Base-by-base conservation (phyloP, 2,888 invertebrate genomes). In the Papilio gigon region DNA sequence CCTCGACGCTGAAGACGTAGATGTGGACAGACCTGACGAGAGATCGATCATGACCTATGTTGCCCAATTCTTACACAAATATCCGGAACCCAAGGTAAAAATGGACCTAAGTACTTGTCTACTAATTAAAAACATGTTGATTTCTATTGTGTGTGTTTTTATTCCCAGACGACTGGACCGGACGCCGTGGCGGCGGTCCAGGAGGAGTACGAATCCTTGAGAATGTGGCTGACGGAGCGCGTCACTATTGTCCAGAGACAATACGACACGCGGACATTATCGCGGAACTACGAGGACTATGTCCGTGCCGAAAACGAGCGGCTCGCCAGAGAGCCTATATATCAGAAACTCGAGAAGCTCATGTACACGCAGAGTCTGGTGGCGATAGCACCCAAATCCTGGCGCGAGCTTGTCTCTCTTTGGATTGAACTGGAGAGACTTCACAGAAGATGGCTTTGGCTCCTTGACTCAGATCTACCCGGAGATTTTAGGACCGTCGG, bases 21-120 rank as follows among this genome's bases (percentile, higher is more conserved):
- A 98, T 86, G 98, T 98, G 30, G 95, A 97, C 33, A 97, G 97
- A 84, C 99, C 99, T 4, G 99, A 99, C 87, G 99, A 99, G 86
- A 96, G 97, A 89, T 98, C 98, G 72, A 97, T 99, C 78, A 99
- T 99, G 98, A 99, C 99, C 35, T 99, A 99, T 86, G 98, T 99
- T 72, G 98, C 99, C 47, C 98, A 99, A 92, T 99, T 99, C 90
- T 93, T 99, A 82, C 98, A 98, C 87, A 98, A 98, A 91, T 97
- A 97, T 90, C 97, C 97, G 59, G 97, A 97, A 92, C 96, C 97
- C 63, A 96, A 95, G 89, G 94, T 94, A 73, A 81, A 77, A 50
- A 14, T 14, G 9, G 27, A 53, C n/a, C 12, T 8, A 33, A 1
- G 22, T 17, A 9, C 14, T 17, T 58, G 56, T 5, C 0, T 44